A percentile compares a stretch with the other conserved stretches of the same genome.
These are phyloP conservation scores for Nasonia longicornis DNA, from an alignment of 1,140 invertebrate species.

Conservation along the genomic window DNA sequence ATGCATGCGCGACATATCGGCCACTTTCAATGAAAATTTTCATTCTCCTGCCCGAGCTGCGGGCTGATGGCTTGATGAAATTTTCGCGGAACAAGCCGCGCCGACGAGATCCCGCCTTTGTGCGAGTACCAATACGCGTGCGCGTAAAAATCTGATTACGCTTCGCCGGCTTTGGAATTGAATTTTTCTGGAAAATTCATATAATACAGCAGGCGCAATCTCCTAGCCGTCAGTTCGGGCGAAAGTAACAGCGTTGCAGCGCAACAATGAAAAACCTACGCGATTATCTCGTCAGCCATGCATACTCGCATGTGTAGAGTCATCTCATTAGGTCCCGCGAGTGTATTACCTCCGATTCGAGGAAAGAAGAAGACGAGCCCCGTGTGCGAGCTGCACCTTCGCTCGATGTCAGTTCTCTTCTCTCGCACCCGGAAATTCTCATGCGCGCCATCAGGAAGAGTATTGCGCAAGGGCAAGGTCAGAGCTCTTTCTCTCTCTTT, in stretches of 20 bases:
- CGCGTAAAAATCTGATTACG: no score
- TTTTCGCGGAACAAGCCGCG: background rate
- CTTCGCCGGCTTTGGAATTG: no score
- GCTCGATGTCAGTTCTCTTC: background rate
- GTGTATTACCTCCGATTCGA: background rate
- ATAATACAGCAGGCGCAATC: no score
- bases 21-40: constrained; percentile 7
- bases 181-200: no score
- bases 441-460: constrained; percentile 11
- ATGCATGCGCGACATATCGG: background rate
- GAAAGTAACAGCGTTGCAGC: background rate
- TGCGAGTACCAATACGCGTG: no score
- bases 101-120: background rate
- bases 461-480: constrained; percentile 43
- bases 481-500: background rate
- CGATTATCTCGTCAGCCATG: constrained; percentile 7
- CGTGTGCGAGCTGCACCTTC: background rate
- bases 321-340: constrained; percentile 5
- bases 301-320: background rate
- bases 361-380: background rate
- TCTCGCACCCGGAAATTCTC: constrained; percentile 34
- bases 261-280: background rate
- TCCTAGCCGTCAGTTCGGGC: no score
- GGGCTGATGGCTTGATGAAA: background rate
- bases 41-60: background rate